phyloP scores from a whole-genome alignment of 2,113 vertebrate genomes.

The Smithornis capensis region DNA sequence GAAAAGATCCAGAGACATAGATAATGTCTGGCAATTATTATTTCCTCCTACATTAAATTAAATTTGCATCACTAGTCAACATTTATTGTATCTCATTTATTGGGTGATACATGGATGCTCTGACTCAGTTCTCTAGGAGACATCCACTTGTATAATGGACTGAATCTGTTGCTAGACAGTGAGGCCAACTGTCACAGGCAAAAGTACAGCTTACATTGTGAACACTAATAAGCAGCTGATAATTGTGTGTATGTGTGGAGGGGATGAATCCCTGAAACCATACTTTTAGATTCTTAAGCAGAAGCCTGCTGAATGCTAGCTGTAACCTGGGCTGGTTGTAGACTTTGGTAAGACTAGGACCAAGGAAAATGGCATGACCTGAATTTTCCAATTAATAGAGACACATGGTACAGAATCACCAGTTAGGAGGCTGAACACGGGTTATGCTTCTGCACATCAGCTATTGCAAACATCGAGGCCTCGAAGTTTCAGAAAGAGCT shows the following conservation, averaged over 20 bases:
- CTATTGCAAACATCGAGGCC: background rate
- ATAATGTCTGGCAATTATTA: background rate
- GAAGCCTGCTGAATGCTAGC: background rate
- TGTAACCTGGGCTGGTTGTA: background rate
- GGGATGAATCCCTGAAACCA: background rate
- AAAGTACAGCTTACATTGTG: background rate
- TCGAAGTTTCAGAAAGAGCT: background rate
- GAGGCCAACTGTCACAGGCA: background rate
- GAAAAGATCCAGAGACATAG: background rate
- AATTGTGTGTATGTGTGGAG: background rate
- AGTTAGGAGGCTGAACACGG: background rate
- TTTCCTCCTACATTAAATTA: background rate
- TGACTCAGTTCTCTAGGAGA: background rate
- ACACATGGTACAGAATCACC: background rate
- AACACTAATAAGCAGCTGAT: background rate
- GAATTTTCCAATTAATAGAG: background rate
- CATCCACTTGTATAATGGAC: background rate
- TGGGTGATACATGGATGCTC: background rate
- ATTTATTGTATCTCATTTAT: background rate
- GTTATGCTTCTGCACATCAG: background rate
- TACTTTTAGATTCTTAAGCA: background rate
- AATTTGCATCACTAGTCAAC: background rate
- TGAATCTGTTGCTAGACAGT: background rate
- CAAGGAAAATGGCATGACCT: background rate
- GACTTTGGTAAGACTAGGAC: background rate